These are phyloP conservation scores for Taenaris catops DNA, from an alignment of 2,888 invertebrate genomes.

Conservation along the genomic window DNA sequence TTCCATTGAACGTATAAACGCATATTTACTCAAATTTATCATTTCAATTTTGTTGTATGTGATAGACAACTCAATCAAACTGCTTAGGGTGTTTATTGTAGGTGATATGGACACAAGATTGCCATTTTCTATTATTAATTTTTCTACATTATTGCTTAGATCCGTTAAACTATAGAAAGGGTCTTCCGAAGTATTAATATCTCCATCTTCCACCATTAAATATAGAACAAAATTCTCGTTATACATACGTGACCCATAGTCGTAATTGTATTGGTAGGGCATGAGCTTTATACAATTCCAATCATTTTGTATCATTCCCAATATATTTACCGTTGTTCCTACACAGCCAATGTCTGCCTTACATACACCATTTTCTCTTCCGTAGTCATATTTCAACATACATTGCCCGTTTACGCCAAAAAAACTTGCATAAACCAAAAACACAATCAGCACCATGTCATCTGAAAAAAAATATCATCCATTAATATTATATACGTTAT, in stretches of 20 bases:
- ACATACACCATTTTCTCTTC: too few species aligned
- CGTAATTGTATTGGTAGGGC: neutral
- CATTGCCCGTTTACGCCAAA: too few species aligned
- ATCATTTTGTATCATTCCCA: neutral
- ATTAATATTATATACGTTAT: too few species aligned
- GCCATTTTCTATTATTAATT: constrained; percentile 8
- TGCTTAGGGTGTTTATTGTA: constrained; percentile 6
- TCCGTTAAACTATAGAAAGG: neutral
- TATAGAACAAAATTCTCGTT: constrained; percentile 3
- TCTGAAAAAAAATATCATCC: too few species aligned
- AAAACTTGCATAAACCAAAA: too few species aligned
- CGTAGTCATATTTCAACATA: too few species aligned
- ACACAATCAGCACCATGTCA: too few species aligned
- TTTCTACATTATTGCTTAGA: constrained; percentile 3
- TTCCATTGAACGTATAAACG: constrained; percentile 1
- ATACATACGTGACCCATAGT: neutral
- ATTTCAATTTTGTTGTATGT: constrained; percentile 11
- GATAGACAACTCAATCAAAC: constrained; percentile 7
- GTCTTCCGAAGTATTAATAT: constrained; percentile 8
- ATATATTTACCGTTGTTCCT: neutral
- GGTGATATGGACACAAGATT: constrained; percentile 10
- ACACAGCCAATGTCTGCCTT: constrained; percentile 6
- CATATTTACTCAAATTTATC: constrained; percentile 7
- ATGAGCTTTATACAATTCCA: constrained; percentile 9
- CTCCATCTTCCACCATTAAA: constrained; percentile 5